These are phyloP conservation scores for Chaetodon auriga DNA, from an alignment of 2,113 vertebrate species.

Conservation along the genomic window DNA sequence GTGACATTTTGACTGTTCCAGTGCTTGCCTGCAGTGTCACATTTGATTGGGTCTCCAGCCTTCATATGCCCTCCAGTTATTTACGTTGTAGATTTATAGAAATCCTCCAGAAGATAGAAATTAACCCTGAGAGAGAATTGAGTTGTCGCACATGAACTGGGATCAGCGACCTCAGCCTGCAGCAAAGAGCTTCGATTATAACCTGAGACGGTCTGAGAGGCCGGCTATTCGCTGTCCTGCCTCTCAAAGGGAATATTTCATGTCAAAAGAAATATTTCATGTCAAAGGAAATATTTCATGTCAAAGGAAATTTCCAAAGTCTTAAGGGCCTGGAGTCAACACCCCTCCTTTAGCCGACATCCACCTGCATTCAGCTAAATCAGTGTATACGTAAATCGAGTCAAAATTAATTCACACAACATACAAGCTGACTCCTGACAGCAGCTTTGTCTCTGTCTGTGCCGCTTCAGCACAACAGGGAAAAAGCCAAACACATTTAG, in stretches of 20 bases:
- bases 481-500: constrained; percentile 34
- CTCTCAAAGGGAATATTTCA: constrained; percentile 53
- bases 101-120: constrained; percentile 32
- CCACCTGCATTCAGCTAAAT: constrained; percentile 40
- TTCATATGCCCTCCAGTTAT: constrained; percentile 22
- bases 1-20: constrained; percentile 46
- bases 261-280: constrained; percentile 31
- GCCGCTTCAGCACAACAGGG: not conserved
- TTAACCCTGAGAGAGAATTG: constrained; percentile 11
- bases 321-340: constrained; percentile 7
- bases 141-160: constrained; percentile 31
- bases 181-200: constrained; percentile 44
- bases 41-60: constrained; percentile 19
- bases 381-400: constrained; percentile 33
- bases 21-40: constrained; percentile 23
- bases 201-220: constrained; percentile 29
- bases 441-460: constrained; percentile 61
- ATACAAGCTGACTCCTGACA: constrained; percentile 38
- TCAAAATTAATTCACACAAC: constrained; percentile 57
- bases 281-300: constrained; percentile 33
- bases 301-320: constrained; percentile 36
- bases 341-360: constrained; percentile 23
- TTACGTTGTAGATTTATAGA: constrained; percentile 29
- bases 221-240: constrained; percentile 27
- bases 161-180: constrained; percentile 29